Base-by-base conservation (phyloP, 2,888 invertebrate genomes). In the Drosophila neonasuta region DNA sequence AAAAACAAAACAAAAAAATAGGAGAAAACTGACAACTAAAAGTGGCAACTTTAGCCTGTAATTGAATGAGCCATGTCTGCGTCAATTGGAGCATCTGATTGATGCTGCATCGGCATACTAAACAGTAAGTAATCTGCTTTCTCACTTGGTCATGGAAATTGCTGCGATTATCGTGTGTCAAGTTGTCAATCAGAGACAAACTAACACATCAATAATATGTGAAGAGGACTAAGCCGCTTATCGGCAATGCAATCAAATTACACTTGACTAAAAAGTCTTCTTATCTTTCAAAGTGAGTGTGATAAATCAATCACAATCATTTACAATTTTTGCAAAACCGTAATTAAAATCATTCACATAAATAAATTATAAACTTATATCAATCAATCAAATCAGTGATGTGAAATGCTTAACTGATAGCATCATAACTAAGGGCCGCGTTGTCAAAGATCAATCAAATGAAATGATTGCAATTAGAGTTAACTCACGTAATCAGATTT, bases 231-330 rank as follows among this genome's bases (percentile, higher is more conserved):
- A 4, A 20, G 11, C 5, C 17, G 64, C 59, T 78, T 75, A 74
- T 75, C 71, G 48, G 7, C 42, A 54, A 30, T 71, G 67, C 71
- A 74, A 75, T 75, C 79, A 70, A 69, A 66, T 56, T 49, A 48
- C 46, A 44, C 51, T 58, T 13, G 13, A 39, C 34, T 24, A 36
- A 30, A 57, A 49, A 51, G 30, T 62, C 51, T 72, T 79, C 51
- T 72, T 79, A 78, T 79, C 77, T 51, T 54, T 51, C 41, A 58
- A 57, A 54, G 48, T 58, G 54, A 74, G 56, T 55, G 51, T 59
- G 46, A 60, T 80, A 79, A 80, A 80, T 71, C 77, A 77, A 76
- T 76, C 76, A 77, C 56, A 46, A 36, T 59, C 48, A 73, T 52
- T 24, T 24, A 24, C 24, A 24, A 24, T 24, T 24, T 24, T 24